Percentiles rank a stretch among this genome's conserved stretches.
These are phyloP conservation scores for Prunella fulvescens DNA, from an alignment of 2,113 vertebrate genomes.

Conservation along the genomic window DNA sequence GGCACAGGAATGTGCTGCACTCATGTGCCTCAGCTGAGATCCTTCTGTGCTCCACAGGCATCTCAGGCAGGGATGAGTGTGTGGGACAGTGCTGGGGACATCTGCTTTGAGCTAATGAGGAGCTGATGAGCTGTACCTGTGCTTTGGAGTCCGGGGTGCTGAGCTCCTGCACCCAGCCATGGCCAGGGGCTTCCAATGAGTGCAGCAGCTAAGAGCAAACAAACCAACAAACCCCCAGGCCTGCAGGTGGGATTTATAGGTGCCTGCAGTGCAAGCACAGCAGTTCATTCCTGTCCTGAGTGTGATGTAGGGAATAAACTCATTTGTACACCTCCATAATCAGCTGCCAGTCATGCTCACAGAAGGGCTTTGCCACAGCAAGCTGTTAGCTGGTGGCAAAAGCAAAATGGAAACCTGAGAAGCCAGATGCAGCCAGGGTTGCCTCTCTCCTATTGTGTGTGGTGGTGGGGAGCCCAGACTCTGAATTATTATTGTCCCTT, in stretches of 20 bases:
- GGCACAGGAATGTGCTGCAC: background rate
- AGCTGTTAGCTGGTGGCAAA: background rate
- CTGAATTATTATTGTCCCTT: background rate
- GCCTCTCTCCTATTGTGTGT: background rate
- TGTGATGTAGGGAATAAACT: background rate
- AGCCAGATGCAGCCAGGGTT: background rate
- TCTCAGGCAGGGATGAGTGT: rapidly evolving
- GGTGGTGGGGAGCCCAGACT: background rate
- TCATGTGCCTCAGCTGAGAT: background rate
- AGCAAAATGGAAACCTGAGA: background rate
- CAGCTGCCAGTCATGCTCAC: background rate
- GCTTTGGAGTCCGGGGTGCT: background rate
- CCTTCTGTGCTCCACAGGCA: background rate
- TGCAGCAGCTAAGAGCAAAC: background rate
- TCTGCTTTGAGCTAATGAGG: background rate
- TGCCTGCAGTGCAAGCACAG: background rate
- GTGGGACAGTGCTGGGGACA: background rate
- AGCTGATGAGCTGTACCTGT: rapidly evolving
- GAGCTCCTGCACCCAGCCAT: background rate
- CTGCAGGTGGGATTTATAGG: background rate
- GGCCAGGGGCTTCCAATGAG: background rate
- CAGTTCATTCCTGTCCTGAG: background rate
- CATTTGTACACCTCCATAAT: background rate
- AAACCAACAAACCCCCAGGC: background rate
- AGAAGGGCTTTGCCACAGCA: background rate